phyloP scores from a whole-genome alignment of 2,113 vertebrate genomes.

The Promerops cafer region DNA sequence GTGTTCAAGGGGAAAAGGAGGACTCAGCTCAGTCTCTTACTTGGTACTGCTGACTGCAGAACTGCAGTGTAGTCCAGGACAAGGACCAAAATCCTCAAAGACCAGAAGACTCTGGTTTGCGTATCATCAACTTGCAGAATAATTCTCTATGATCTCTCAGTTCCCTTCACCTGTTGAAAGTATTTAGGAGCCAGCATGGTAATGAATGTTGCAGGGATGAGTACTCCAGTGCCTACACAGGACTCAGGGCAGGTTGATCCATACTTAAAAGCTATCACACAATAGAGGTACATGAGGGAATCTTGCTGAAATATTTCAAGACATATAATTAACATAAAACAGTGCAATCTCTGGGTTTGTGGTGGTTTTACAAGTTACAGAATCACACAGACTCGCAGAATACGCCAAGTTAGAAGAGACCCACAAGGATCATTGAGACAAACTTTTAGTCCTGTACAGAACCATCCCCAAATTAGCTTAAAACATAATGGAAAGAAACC shows the following conservation, averaged over 20 bases:
- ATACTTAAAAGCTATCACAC: neutral
- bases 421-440: neutral
- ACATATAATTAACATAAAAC: neutral
- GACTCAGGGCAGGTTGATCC: accelerated
- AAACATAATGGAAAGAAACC: slow-evolving; percentile 64
- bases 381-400: neutral
- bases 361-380: slow-evolving; percentile 69
- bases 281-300: neutral
- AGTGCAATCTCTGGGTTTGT: neutral
- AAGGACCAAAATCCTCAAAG: neutral
- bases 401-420: neutral
- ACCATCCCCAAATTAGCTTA: slow-evolving; percentile 53
- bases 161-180: neutral
- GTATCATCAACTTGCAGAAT: neutral
- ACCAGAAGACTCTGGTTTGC: neutral
- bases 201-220: neutral
- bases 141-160: neutral
- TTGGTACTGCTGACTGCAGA: neutral
- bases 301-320: neutral
- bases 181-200: accelerated
- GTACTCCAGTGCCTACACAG: no score
- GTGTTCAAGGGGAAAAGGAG: neutral
- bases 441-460: neutral
- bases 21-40: neutral
- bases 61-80: neutral